Conservation (phyloP, 2,888 invertebrate species). For the Melinopterus prodromus region DNA sequence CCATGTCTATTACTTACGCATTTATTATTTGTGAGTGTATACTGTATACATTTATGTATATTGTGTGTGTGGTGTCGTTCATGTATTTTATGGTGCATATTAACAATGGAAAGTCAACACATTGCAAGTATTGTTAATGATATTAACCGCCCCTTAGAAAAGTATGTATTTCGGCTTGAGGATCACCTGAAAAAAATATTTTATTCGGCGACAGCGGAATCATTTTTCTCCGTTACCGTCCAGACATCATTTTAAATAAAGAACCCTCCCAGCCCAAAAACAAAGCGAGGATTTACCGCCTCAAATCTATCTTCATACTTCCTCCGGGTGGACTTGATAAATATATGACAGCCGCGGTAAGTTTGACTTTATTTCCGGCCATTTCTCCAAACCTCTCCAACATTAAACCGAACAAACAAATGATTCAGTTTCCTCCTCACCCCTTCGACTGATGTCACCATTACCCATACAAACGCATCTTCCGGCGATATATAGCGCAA, state of each 20-base stretch:
- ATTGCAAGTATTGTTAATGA: too few relatives aligned
- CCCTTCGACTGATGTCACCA: not conserved
- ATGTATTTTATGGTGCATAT: too few relatives aligned
- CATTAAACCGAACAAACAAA: not conserved
- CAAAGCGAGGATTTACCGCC: constrained; percentile 24
- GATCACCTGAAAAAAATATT: not conserved
- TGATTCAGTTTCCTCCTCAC: not conserved
- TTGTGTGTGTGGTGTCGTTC: too few relatives aligned
- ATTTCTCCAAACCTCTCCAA: not conserved
- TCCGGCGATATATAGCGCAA: not conserved
- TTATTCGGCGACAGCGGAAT: not conserved
- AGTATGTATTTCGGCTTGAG: not conserved
- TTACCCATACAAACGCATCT: not conserved
- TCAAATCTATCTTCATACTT: constrained; percentile 19
- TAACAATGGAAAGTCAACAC: too few relatives aligned
- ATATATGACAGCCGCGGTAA: constrained; percentile 4
- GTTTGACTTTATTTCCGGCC: not conserved
- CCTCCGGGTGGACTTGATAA: not conserved
- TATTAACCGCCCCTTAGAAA: not conserved
- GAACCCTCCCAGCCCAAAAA: constrained; percentile 10
- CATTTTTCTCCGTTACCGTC: not conserved
- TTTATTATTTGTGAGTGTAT: too few relatives aligned
- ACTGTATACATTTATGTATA: too few relatives aligned
- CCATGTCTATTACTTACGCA: too few relatives aligned
- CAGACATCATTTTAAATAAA: constrained; percentile 25